Conservation (phyloP, 2,113 vertebrate species). For the Myodes glareolus region DNA sequence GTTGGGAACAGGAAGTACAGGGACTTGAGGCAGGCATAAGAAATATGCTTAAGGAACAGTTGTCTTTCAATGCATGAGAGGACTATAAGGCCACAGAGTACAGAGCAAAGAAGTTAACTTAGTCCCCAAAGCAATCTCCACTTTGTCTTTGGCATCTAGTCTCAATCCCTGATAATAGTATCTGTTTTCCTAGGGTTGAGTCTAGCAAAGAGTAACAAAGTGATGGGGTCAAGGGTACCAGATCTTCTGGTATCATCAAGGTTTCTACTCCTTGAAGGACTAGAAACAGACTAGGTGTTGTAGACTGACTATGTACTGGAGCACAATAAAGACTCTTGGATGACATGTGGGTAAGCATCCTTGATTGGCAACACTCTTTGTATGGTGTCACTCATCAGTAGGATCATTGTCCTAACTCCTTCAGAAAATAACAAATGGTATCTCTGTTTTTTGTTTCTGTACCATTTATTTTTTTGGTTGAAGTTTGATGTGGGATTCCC, state of each 20-base stretch:
- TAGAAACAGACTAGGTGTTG: not conserved
- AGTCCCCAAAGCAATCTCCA: not conserved
- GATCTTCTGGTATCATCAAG: not conserved
- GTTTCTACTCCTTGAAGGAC: not conserved
- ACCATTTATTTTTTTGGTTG: not conserved
- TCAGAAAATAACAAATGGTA: not conserved
- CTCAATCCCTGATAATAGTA: not conserved
- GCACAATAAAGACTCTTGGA: not conserved
- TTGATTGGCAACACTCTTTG: not conserved
- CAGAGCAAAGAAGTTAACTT: not conserved
- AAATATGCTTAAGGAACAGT: not conserved
- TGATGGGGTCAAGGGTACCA: not conserved
- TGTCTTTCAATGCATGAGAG: not conserved
- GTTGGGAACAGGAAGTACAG: not conserved
- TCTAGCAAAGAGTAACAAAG: not conserved
- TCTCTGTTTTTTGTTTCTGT: not conserved
- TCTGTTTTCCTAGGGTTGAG: not conserved
- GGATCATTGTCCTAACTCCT: not conserved
- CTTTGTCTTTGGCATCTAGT: not conserved
- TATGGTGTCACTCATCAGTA: not conserved
- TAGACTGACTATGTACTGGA: not conserved
- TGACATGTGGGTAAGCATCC: not conserved
- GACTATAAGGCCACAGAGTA: not conserved
- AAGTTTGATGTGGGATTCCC: not conserved
- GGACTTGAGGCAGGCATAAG: not conserved